These are phyloP conservation scores for Lithosia quadra DNA, from an alignment of 2,888 invertebrate species.

Conservation along the genomic window DNA sequence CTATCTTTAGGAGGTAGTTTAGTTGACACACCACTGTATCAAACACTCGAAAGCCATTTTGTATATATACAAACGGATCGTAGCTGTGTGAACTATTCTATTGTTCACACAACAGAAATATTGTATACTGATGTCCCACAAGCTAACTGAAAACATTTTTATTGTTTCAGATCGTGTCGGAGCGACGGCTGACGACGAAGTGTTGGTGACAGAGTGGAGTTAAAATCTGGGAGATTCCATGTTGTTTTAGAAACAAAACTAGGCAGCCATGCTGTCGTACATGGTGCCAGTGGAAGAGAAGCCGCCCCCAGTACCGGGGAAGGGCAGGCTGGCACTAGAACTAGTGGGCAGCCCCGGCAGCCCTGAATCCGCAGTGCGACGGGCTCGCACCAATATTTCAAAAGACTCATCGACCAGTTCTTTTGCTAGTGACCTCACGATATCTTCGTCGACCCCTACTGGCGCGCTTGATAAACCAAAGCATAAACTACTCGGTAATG, in stretches of 20 bases:
- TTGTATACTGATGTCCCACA: conserved; percentile 11
- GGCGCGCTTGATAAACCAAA: conserved; percentile 89
- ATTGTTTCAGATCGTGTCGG: conserved; percentile 69
- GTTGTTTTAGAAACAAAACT: conserved; percentile 38
- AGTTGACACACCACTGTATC: not conserved
- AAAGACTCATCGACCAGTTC: conserved; percentile 92
- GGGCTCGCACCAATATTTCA: conserved; percentile 75
- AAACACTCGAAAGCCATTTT: not conserved
- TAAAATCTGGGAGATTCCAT: conserved; percentile 31
- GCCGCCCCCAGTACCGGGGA: conserved; percentile 88
- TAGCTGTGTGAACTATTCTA: not conserved
- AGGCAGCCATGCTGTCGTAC: conserved; percentile 90
- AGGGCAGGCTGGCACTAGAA: conserved; percentile 84
- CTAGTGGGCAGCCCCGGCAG: conserved; percentile 77
- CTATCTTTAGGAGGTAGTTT: not conserved
- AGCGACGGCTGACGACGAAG: conserved; percentile 38
- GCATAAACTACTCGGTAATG: conserved; percentile 90
- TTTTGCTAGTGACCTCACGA: conserved; percentile 89
- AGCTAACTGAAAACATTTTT: conserved; percentile 34
- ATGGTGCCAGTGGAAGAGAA: conserved; percentile 93
- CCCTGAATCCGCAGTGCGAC: conserved; percentile 71
- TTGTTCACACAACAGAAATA: conserved; percentile 15
- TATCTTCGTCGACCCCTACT: conserved; percentile 88
- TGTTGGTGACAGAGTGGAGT: conserved; percentile 27
- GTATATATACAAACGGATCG: not conserved